Evolutionary conservation across 2,888 invertebrate species (phyloP).

Genomic region (Copidosoma aretas): DNA sequence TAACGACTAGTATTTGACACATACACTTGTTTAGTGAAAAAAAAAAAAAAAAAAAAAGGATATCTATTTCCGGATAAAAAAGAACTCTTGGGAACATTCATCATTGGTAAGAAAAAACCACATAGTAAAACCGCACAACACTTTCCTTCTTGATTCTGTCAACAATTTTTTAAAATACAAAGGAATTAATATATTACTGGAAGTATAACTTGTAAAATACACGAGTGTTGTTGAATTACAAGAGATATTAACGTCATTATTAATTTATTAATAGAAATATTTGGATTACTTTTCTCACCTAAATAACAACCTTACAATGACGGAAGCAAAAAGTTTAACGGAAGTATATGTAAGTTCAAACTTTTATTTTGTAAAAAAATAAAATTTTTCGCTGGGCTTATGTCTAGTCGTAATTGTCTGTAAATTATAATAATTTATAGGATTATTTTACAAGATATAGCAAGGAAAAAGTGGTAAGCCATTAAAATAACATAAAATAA

Average conservation of each 20-base stretch:
- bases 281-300: conserved; percentile 21
- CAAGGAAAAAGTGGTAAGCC: conserved; percentile 15
- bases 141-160: conserved; percentile 31
- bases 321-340: conserved; percentile 32
- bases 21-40: too few species aligned
- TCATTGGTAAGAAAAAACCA: conserved; percentile 3
- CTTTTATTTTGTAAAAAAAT: conserved; percentile 23
- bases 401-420: conserved; percentile 14
- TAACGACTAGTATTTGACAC: conserved; percentile 35
- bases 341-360: conserved; percentile 21
- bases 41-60: too few species aligned
- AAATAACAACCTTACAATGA: conserved; percentile 36
- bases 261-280: conserved; percentile 5
- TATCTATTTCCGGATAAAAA: too few species aligned
- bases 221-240: conserved; percentile 27
- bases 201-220: conserved; percentile 32
- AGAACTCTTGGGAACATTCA: too few species aligned
- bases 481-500: conserved; percentile 32
- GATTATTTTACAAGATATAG: conserved; percentile 6
- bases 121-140: conserved; percentile 21
- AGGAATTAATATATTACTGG: conserved; percentile 33
- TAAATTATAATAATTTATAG: conserved; percentile 17
- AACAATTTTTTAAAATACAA: conserved; percentile 36
- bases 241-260: conserved; percentile 31
- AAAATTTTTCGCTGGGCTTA: conserved; percentile 20